Evolutionary conservation across 2,888 invertebrate genomes (phyloP).

Genomic region (Crepidodera aurea): DNA sequence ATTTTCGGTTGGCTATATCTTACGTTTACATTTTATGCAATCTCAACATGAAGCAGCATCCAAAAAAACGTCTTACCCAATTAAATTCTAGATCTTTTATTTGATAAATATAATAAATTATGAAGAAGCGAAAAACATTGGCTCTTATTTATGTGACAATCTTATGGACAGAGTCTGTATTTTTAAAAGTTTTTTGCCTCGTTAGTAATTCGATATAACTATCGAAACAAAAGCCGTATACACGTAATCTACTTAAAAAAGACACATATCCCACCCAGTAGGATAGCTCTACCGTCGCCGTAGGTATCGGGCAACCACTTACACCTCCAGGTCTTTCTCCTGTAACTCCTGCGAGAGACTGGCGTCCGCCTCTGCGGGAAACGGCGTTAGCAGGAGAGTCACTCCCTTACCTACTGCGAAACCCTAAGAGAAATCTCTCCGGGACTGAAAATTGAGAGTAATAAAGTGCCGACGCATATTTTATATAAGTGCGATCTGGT

Average conservation of each 20-base stretch:
- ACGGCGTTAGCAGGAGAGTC: slow-evolving; percentile 37
- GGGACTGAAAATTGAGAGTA: slow-evolving; percentile 61
- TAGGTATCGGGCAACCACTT: slow-evolving; percentile 38
- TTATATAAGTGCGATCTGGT: slow-evolving; percentile 48
- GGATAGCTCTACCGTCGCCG: slow-evolving; percentile 25
- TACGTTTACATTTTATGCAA: too few species aligned
- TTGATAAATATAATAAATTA: too few species aligned
- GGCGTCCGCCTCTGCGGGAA: slow-evolving; percentile 33
- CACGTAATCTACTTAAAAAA: neutral
- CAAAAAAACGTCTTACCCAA: too few species aligned
- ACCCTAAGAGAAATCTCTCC: slow-evolving; percentile 56
- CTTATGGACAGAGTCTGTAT: too few species aligned
- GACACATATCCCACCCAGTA: neutral
- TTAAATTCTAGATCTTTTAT: too few species aligned
- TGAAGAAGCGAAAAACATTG: too few species aligned
- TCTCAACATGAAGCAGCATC: too few species aligned
- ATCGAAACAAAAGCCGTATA: too few species aligned
- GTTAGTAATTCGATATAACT: too few species aligned
- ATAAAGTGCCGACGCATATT: slow-evolving; percentile 60
- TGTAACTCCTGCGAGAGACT: slow-evolving; percentile 29
- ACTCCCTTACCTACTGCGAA: slow-evolving; percentile 50
- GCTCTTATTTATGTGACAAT: too few species aligned
- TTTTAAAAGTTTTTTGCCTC: too few species aligned
- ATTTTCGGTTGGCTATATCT: too few species aligned
- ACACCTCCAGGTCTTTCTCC: slow-evolving; percentile 36